These are phyloP conservation scores for Sminthurinus signatus DNA, from an alignment of 1,140 invertebrate genomes.

Conservation along the genomic window DNA sequence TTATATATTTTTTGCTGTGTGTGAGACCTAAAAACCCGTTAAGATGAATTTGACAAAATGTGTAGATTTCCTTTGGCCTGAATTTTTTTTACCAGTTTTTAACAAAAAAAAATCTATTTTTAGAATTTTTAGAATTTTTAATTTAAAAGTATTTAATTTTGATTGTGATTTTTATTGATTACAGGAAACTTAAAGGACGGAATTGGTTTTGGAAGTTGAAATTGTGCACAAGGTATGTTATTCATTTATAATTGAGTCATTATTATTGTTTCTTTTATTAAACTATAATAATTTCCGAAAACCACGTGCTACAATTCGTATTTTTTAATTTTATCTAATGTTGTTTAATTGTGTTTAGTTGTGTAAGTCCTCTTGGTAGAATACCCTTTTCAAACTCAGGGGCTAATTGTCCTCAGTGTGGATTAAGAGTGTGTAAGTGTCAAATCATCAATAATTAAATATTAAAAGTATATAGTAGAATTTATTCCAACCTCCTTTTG, in stretches of 20 bases:
- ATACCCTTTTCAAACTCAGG: constrained; percentile 18
- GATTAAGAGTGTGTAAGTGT: constrained; percentile 34
- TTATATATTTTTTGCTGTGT: not conserved
- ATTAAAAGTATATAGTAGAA: no score
- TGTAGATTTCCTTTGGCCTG: not conserved
- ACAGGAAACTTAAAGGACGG: not conserved
- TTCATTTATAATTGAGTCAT: no score
- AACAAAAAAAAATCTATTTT: not conserved
- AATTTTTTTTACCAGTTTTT: not conserved
- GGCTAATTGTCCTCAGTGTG: constrained; percentile 35
- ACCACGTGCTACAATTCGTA: no score
- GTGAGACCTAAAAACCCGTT: not conserved
- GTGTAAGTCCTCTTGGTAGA: constrained; percentile 33
- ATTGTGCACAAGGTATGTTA: constrained; percentile 32
- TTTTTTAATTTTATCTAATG: no score
- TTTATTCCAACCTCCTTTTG: no score
- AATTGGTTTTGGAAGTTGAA: constrained; percentile 32
- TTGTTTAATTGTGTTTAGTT: no score
- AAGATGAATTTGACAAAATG: not conserved
- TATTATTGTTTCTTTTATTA: no score
- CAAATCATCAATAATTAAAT: no score
- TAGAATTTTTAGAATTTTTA: no score
- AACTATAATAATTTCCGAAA: no score
- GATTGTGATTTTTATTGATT: not conserved
- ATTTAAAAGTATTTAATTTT: not conserved